Base-by-base conservation (phyloP, 2,797 vertebrate genomes). In the Gymnoscopelus microlampas region DNA sequence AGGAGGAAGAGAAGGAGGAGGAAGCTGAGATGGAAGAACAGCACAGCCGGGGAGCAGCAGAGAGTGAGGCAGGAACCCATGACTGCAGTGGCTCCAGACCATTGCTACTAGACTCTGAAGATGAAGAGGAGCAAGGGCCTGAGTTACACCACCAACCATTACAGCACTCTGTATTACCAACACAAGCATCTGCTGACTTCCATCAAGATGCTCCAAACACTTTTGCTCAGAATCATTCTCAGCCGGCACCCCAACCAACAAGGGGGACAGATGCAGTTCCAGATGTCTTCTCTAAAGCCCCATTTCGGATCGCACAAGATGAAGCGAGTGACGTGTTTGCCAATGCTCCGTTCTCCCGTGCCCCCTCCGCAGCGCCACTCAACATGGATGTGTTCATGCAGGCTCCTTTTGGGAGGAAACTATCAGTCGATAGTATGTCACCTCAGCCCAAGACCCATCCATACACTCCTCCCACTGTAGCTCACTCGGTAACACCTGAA, bases 31-130 rank as follows among this genome's bases (percentile, higher is more conserved):
- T 90, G 0, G 93, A 95, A 59, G 91, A 94, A 0, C 93, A 93
- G 0, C 92, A 93, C 62, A 93, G 90, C 12, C 89, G 85, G 1
- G 94, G 89, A 61, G 39, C 66, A 54, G 86, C 81, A 8, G 95
- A 96, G 19, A 92, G 93, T 0, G 92, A 95, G 51, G 90, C 85
- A 7, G 93, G 91, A 3, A 81, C 92, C 53, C 87, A 94, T 24
- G 96, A 98, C 79, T 95, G 94, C 90, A 98, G 97, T 0, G 97
- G 98, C 5, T 97, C 97, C 70, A 93, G 95, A 73, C 97, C 97
- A 57, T 90, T 99, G 9, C 93, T 99, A 70, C 79, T 95, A 87
- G 98, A 99, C 72, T 98, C 97, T 0, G 97, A 98, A 57, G 97
- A 99, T 11, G 98, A 99, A 19, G 97, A 98, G 0, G 91, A 92